Evolutionary conservation across 2,797 vertebrate species (phyloP), one percentile per base, ranked within the genome.

Genomic region (Scolopax bukidnonensis): DNA sequence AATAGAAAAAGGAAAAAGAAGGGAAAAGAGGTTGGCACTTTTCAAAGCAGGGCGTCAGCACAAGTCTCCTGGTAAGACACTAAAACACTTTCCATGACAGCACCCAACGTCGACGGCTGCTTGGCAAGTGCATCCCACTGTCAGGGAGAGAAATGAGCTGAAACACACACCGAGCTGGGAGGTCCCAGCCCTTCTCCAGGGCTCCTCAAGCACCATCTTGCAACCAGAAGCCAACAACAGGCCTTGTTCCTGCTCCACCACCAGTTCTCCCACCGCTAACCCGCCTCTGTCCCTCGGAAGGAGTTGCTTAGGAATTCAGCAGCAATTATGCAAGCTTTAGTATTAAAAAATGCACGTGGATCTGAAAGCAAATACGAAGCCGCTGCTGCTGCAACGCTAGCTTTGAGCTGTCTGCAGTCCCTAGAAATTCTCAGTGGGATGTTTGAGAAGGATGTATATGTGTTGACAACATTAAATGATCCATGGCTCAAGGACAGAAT

Each of bases 291-390:
- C 92, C 41, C 87, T 95, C 83, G 87, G 91, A 96, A 94, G 91
- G 84, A 95, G 81, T 92, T 86, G 81, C 94, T 97, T 96, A 94
- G 95, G 90, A 95, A 96, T 96, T 95, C 96, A 92, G 78, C 86
- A 84, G 96, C 97, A 97, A 97, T 97, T 97, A 97, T 97, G 96
- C 95, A 94, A 94, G 96, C 86, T 97, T 96, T 94, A 96, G 95
- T 96, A 96, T 97, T 97, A 93, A 97, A 97, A 97, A 95, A 97
- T 96, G 96, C 96, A 96, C 18, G 11, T 84, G 69, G 78, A 82
- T 95, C 92, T 90, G 95, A 95, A 89, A 94, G 95, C 93, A 90
- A 95, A 95, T 96, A 95, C 4, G 63, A 94, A 73, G 87, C 53
- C 68, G 87, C 78, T 91, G 93, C 95, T 91, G 93, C 95, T 74